phyloP scores from a whole-genome alignment of 2,797 vertebrate species.

The Poecilia picta region DNA sequence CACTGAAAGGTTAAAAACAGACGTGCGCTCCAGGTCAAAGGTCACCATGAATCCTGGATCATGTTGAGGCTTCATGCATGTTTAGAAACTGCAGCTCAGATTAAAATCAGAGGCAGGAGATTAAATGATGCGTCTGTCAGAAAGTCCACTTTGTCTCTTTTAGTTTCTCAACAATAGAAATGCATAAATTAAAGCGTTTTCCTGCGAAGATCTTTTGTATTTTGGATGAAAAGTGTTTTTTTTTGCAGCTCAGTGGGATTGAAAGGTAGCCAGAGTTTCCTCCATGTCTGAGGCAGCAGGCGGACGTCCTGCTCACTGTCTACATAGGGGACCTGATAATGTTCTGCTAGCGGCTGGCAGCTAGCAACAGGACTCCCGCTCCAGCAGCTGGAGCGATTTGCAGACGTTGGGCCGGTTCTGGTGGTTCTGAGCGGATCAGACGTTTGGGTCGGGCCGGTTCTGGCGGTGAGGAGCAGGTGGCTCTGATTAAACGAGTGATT shows the following conservation, averaged over 20 bases:
- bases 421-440: too few species aligned
- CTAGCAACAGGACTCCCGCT: too few species aligned
- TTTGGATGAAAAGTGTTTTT: constrained; percentile 68
- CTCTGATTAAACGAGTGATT: constrained; percentile 72
- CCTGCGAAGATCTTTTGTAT: constrained; percentile 68
- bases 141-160: constrained; percentile 29
- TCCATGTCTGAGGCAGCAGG: constrained; percentile 9
- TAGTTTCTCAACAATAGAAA: constrained; percentile 61
- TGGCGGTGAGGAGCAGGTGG: constrained; percentile 51
- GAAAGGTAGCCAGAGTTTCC: constrained; percentile 66
- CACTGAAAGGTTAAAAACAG: background rate
- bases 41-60: background rate
- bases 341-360: too few species aligned
- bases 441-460: constrained; percentile 31
- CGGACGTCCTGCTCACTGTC: too few species aligned
- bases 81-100: background rate
- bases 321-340: too few species aligned
- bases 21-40: background rate
- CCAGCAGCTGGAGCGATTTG: background rate
- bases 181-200: constrained; percentile 39
- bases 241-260: constrained; percentile 61
- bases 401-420: too few species aligned
- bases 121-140: background rate
- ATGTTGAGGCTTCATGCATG: background rate
- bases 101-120: constrained; percentile 30